Base-by-base conservation (phyloP, 2,888 invertebrate species). In the Diadromus collaris region DNA sequence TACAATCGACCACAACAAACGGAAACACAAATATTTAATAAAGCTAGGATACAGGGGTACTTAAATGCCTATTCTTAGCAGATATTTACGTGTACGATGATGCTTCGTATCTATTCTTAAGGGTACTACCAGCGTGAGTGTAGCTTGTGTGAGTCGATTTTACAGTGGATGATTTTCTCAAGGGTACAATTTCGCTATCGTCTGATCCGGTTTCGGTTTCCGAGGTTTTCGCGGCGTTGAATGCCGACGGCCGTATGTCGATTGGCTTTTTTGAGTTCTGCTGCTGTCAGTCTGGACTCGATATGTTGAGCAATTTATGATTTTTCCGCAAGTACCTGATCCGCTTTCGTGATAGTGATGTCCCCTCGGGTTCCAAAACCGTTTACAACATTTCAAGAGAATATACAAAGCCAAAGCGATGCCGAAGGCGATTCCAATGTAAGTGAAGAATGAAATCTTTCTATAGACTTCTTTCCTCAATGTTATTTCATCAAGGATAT, bases 401-500 rank as follows among this genome's bases (percentile, higher is more conserved):
- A 63, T 27, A 19, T 63, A 63, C 6, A 63, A 21, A 19, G 13
- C 13, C 24, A 63, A 16, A 16, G 6, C 13, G 44, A 63, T 63
- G 16, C 63, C 41, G 7, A 63, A 63, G 7, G 44, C 63, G 21
- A 63, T 38, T 21, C 51, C 67, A 6, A 67, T 41, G 21, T 67
- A 67, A 0, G 67, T 67, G 38, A 67, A 67, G 7, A 67, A 3
- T 9, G 67, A 67, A 2, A 67, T 32, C 7, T 29, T 67, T 3
- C 38, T 13, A 24, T 67, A 51, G 4, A 67, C 67, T 34, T 67
- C 54, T 38, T 51, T 51, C n/a, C 67, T 32, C 24, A n/a, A 6
- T 16, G 6, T 46, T 51, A 67, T 67, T 67, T 48, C 67, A 21
- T 67, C 67, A 1, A 67, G n/a, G 7, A 67, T 48, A 5, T 32